Percentiles rank a stretch among this genome's conserved stretches.
Evolutionary conservation across 2,113 vertebrate species (phyloP).

Genomic region (human): DNA sequence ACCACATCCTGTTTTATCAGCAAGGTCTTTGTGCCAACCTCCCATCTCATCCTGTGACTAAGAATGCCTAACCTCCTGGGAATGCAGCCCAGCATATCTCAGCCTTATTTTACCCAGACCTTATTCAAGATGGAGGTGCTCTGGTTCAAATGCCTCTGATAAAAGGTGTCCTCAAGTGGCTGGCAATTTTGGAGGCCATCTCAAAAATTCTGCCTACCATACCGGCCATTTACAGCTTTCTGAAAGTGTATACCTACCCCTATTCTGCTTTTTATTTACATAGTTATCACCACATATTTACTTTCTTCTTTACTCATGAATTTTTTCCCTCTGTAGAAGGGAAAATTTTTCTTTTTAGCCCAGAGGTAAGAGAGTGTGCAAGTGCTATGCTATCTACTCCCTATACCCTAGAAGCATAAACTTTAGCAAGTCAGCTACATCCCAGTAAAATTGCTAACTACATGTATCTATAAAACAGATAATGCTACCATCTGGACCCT

Average conservation of each 20-base stretch:
- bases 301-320: background rate
- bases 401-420: background rate
- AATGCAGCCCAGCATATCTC: no score
- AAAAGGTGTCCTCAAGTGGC: rapidly evolving
- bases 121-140: no score
- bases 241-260: background rate
- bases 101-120: no score
- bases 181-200: background rate
- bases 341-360: background rate
- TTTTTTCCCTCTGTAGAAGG: background rate
- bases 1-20: no score
- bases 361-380: no score
- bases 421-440: no score
- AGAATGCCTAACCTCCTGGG: no score
- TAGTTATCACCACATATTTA: background rate
- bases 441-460: background rate
- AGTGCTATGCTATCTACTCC: rapidly evolving
- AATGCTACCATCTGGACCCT: background rate
- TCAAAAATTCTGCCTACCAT: background rate
- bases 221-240: background rate
- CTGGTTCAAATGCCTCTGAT: no score
- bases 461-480: background rate
- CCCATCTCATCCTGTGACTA: no score
- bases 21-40: no score
- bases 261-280: background rate